These are phyloP conservation scores for Liasis olivaceus DNA, from an alignment of 2,797 vertebrate genomes.

Conservation along the genomic window DNA sequence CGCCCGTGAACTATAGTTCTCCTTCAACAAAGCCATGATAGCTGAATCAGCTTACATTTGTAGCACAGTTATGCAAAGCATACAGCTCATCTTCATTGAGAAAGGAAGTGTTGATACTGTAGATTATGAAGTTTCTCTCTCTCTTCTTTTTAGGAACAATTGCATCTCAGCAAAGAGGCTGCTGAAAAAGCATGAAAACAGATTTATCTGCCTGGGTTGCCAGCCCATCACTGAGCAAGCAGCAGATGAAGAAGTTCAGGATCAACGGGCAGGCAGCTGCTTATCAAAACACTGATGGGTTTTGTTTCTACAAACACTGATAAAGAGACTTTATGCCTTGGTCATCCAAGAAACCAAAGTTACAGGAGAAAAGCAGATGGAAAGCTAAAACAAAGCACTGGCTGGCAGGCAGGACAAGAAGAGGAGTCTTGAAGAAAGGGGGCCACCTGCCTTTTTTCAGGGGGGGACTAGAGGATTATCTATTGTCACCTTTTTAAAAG, in stretches of 20 bases:
- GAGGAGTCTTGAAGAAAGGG: background rate
- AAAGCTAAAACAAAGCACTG: background rate
- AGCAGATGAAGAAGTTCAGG: background rate
- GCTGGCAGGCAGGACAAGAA: background rate
- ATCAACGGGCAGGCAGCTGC: background rate
- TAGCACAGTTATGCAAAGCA: background rate
- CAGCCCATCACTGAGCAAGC: accelerated
- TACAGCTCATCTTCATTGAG: background rate
- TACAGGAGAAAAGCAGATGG: background rate
- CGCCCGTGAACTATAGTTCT: background rate
- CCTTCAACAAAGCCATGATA: background rate
- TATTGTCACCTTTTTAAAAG: background rate
- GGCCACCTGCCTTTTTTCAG: background rate
- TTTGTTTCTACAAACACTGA: background rate
- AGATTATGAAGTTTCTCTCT: background rate
- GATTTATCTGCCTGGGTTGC: background rate
- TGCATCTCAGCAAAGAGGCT: accelerated
- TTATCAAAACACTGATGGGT: background rate
- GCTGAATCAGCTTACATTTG: background rate
- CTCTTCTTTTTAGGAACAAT: background rate
- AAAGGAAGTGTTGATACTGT: accelerated
- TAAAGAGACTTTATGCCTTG: background rate
- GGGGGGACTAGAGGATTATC: background rate
- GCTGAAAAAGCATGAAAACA: background rate
- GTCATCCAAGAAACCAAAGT: background rate